Conservation (phyloP, 2,797 vertebrate species). For the Anabacerthia variegaticeps region DNA sequence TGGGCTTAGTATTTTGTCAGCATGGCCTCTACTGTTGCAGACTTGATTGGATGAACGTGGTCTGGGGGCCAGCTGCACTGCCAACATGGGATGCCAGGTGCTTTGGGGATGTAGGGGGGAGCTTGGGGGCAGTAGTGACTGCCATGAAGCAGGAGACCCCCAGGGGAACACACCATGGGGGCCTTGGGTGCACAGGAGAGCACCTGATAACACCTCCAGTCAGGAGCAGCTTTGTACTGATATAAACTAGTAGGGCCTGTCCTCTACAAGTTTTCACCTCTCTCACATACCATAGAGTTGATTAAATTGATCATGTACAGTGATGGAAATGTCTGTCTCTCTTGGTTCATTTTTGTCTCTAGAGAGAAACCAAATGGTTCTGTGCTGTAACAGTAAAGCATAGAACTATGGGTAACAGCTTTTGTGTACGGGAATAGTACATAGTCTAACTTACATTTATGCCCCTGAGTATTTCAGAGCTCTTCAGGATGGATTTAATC, state of each 20-base stretch:
- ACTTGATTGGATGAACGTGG: accelerated
- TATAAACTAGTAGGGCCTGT: neutral
- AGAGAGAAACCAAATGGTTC: neutral
- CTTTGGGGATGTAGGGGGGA: neutral
- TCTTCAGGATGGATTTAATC: neutral
- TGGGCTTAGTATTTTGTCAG: neutral
- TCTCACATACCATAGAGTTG: neutral
- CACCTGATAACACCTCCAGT: neutral
- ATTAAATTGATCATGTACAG: neutral
- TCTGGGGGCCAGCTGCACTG: neutral
- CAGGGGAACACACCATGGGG: neutral
- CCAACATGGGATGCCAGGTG: accelerated
- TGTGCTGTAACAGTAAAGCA: neutral
- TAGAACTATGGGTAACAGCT: neutral
- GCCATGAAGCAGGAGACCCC: neutral
- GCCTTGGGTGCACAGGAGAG: neutral
- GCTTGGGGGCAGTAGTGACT: neutral
- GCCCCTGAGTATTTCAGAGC: neutral
- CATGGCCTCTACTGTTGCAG: neutral
- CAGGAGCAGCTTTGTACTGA: neutral
- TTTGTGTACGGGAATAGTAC: neutral
- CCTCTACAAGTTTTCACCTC: accelerated
- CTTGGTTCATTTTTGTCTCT: neutral
- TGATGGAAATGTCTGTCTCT: neutral
- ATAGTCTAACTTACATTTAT: neutral